Base-by-base conservation (phyloP, 2,888 invertebrate genomes). In the Volucella inflata region DNA sequence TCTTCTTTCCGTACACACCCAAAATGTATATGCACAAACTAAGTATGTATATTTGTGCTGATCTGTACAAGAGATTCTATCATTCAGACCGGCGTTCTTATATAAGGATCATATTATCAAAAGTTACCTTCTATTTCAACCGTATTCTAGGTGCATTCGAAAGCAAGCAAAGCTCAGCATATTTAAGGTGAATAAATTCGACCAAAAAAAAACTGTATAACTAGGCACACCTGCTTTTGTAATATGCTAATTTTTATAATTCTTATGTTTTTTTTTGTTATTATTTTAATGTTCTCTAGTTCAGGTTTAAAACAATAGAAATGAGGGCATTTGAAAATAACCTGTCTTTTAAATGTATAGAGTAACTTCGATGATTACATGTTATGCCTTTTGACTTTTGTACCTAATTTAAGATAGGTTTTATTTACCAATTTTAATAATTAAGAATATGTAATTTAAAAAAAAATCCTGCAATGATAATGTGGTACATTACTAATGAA, bases 1-100 rank as follows among this genome's bases (percentile, higher is more conserved):
- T 11, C 17, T 42, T 75, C 64, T 64, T 70, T 76, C 38, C 44
- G 70, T 75, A 38, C 75, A 75, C 79, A 75, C 79, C 79, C 84
- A 70, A 74, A 51, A 74, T 68, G 11, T 48, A 30, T 38, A 68
- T 42, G 55, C 3, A 11, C 30, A 38, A 21, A 70, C 38, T 36
- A 51, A 50, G 12, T 10, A 9, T 51, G 9, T 46, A 46, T 74
- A 62, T 55, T 70, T 44, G 42, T 21, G 30, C 48, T 21, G 44
- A 11, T 14, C 59, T 53, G 40, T 64, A 70, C 57, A n/a, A 11
- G 16, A 76, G 62, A 53, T 53, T 70, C 51, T 42, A 42, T 70
- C 75, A 62, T 51, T 70, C 64, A 16, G 8, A 11, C 38, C 42
- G 36, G n/a, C 14, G 36, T 44, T 60, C n/a, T 30, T 21, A 36